Base-by-base conservation (phyloP, 2,888 invertebrate genomes). In the Ophion obscuratus region DNA sequence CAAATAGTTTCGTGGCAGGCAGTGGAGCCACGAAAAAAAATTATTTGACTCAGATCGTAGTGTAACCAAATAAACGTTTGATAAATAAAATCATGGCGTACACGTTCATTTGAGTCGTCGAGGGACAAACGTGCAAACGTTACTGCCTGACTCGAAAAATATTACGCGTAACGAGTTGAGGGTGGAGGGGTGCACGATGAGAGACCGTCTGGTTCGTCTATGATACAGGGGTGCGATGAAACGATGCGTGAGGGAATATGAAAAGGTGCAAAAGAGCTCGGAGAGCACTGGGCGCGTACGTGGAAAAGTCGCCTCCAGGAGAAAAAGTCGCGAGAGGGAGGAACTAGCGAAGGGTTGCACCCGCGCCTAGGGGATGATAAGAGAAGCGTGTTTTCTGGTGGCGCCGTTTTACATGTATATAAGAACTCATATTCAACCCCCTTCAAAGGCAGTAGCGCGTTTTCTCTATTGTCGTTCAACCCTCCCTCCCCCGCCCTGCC, bases 371-470 rank as follows among this genome's bases (percentile, higher is more conserved):
- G 59, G 53, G 70, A 62, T 79, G 61, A 57, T 57, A 47, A 76
- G 64, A 53, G 47, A 59, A 61, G 78, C 14, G 59, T 57, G 77
- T 77, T 77, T 68, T 77, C 40, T 57, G n/a, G 40, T 44, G 40
- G 17, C 31, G 57, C n/a, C 24, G 9, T 68, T 78, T 68, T 31
- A 47, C 61, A 78, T 78, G 61, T 61, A 64, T 62, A 79, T 53
- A 24, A 79, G 62, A 44, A 71, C 36, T 68, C 68, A 64, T 75
- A 80, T 80, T 83, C 76, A 80, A 79, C 57, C 83, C 80, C 73
- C 76, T 76, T 83, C 79, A 83, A 83, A 83, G 76, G 83, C 83
- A 73, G 75, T 61, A 71, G 83, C 61, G 76, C 76, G 83, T 83
- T 80, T 85, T 70, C 77, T 82, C 70, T 68, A 75, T 78, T 82